Conservation (phyloP, 2,888 invertebrate genomes). For the Lochmaea crataegi region DNA sequence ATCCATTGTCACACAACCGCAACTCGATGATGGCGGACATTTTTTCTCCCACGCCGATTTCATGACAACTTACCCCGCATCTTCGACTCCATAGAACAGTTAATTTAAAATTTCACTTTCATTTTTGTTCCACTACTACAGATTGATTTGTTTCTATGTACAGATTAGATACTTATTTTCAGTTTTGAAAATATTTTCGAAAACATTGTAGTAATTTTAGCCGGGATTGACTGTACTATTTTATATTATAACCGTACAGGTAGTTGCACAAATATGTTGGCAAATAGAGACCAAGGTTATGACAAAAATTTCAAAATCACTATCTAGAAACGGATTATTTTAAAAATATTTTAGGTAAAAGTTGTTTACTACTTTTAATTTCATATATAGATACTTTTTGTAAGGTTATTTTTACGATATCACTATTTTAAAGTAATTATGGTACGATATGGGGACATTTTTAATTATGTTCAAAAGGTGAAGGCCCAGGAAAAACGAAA, state of each 20-base stretch:
- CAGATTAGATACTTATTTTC: too few species aligned
- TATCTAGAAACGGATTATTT: slow-evolving; percentile 23
- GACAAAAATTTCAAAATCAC: slow-evolving; percentile 42
- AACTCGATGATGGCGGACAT: slow-evolving; percentile 8
- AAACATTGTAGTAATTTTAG: too few species aligned
- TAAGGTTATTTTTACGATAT: background rate
- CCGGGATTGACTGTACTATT: background rate
- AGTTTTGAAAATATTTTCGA: too few species aligned
- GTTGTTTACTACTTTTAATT: slow-evolving; percentile 21
- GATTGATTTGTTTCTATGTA: too few species aligned
- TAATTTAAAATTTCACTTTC: background rate
- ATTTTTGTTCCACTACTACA: too few species aligned
- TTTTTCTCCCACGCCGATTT: slow-evolving; percentile 33
- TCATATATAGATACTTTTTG: slow-evolving; percentile 10
- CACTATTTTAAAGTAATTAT: too few species aligned
- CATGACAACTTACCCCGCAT: slow-evolving; percentile 19
- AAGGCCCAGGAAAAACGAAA: too few species aligned
- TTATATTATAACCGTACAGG: slow-evolving; percentile 5
- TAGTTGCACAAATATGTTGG: slow-evolving; percentile 36
- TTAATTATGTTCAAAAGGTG: too few species aligned
- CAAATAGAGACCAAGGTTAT: slow-evolving; percentile 43
- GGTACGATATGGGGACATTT: too few species aligned
- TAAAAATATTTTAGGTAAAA: slow-evolving; percentile 29
- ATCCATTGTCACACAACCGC: slow-evolving; percentile 24
- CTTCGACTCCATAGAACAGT: slow-evolving; percentile 3